Percentiles rank a stretch among this genome's conserved stretches.
phyloP scores from a whole-genome alignment of 2,113 vertebrate genomes.

The Rhagologus leucostigma region DNA sequence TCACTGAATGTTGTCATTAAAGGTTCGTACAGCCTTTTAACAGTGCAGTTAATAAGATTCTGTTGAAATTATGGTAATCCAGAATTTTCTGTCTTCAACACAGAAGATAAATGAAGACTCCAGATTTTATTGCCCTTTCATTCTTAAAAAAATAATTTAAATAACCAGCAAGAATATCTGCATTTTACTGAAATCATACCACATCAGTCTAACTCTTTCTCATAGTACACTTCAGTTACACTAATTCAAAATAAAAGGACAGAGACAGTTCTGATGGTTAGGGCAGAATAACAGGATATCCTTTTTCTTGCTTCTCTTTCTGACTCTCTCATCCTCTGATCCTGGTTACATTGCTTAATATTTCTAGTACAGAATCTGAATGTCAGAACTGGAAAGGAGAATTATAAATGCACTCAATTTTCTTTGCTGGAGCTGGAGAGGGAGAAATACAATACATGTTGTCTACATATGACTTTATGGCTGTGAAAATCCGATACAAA shows the following conservation, averaged over 20 bases:
- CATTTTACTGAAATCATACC: background rate
- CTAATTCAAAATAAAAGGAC: background rate
- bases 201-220: background rate
- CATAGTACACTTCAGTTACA: background rate
- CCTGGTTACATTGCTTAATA: background rate
- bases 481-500: background rate
- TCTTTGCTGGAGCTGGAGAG: background rate
- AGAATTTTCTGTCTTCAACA: background rate
- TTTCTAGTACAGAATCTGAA: background rate
- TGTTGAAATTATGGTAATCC: background rate
- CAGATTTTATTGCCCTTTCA: background rate
- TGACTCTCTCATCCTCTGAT: background rate
- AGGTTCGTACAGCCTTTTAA: background rate
- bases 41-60: background rate
- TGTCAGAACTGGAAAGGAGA: background rate
- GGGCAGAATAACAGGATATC: background rate
- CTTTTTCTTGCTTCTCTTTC: background rate
- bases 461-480: background rate
- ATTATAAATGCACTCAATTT: background rate
- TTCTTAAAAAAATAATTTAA: background rate
- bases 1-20: background rate
- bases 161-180: background rate
- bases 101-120: background rate
- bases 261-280: background rate
- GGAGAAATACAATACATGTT: background rate